These are phyloP conservation scores for Capricornis sumatraensis DNA, from an alignment of 2,113 vertebrate genomes.

Conservation along the genomic window DNA sequence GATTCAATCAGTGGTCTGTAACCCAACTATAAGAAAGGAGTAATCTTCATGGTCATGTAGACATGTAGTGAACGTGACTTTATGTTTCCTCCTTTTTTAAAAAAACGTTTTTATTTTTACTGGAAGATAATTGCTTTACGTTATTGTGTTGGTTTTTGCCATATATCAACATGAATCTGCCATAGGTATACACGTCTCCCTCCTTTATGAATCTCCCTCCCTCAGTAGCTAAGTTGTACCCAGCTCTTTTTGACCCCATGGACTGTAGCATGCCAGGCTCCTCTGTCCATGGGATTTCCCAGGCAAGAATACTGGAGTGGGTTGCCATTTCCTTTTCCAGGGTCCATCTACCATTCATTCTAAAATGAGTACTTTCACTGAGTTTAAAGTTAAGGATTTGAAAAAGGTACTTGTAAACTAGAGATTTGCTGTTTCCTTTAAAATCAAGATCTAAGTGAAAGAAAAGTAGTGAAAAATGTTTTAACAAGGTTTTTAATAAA, in stretches of 20 bases:
- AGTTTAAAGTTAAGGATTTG: not conserved
- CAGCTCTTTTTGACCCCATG: not conserved
- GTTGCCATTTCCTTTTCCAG: not conserved
- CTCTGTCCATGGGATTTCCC: not conserved
- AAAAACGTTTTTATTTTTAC: not conserved
- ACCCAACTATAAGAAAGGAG: constrained; percentile 34
- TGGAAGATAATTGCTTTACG: not conserved
- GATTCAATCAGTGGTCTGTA: not conserved
- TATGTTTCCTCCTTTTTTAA: not conserved
- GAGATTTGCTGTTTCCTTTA: not conserved
- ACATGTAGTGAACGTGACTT: not conserved
- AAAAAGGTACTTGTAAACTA: not conserved
- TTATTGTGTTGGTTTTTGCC: not conserved
- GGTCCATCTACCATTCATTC: not conserved
- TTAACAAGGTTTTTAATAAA: not conserved
- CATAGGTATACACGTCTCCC: not conserved
- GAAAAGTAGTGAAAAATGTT: not conserved
- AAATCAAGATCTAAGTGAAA: not conserved
- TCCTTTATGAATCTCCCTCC: not conserved
- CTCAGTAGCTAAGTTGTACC: not conserved
- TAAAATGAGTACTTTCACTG: not conserved
- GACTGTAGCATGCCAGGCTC: not conserved
- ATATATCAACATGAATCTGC: not conserved
- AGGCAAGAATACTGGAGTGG: not conserved
- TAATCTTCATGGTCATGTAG: not conserved